Percentiles rank a stretch among this genome's conserved stretches.
These are phyloP conservation scores for Crypturellus tataupa DNA, from an alignment of 2,797 vertebrate genomes.

Conservation along the genomic window DNA sequence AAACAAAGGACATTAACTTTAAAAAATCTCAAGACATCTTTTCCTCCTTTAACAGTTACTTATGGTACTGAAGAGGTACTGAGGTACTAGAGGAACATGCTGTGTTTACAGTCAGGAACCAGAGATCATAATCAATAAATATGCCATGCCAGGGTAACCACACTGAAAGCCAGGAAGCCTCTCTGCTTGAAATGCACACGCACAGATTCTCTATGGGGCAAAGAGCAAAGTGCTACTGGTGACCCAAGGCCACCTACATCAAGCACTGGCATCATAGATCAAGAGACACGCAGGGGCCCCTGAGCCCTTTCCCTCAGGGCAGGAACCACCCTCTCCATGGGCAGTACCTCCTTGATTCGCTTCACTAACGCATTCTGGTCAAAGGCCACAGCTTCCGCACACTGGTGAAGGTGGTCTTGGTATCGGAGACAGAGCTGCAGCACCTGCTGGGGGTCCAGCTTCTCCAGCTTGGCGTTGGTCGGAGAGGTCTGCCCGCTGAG, in stretches of 20 bases:
- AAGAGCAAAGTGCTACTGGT: background rate
- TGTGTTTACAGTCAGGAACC: background rate
- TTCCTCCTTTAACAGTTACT: background rate
- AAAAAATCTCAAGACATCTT: background rate
- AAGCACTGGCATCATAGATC: fast-evolving
- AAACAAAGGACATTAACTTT: background rate
- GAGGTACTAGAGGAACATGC: background rate
- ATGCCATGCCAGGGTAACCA: background rate
- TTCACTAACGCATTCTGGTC: slow-evolving; percentile 97
- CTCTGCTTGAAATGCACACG: background rate
- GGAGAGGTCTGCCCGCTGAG: slow-evolving; percentile 95
- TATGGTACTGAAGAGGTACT: background rate
- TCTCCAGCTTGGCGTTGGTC: slow-evolving; percentile 89
- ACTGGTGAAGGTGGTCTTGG: slow-evolving; percentile 97
- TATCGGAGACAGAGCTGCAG: slow-evolving; percentile 94
- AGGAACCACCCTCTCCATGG: fast-evolving
- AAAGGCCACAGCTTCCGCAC: slow-evolving; percentile 95
- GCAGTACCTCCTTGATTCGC: slow-evolving; percentile 89
- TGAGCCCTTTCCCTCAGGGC: background rate
- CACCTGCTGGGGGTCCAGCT: slow-evolving; percentile 92
- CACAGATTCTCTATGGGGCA: background rate
- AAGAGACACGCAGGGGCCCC: fast-evolving
- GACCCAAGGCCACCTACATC: background rate
- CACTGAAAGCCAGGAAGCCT: fast-evolving
- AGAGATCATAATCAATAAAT: background rate